A percentile compares a stretch with the other conserved stretches of the same genome.
phyloP scores from a whole-genome alignment of 2,888 invertebrate genomes.

The Brenthis ino region DNA sequence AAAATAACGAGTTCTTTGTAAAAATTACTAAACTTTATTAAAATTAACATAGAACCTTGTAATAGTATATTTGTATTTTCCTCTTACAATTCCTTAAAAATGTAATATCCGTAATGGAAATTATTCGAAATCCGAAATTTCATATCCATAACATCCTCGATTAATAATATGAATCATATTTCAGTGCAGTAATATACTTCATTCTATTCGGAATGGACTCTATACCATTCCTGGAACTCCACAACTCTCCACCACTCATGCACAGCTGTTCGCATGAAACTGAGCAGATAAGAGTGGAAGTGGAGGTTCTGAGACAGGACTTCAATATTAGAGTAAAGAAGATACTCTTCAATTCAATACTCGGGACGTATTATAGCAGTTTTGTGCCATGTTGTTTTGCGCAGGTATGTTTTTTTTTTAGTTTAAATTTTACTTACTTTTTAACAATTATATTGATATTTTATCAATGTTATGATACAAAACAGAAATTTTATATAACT shows the following conservation, averaged over 20 bases:
- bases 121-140: too few species aligned
- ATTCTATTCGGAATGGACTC: slow-evolving; percentile 91
- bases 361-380: slow-evolving; percentile 93
- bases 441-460: background rate
- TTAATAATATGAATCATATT: slow-evolving; percentile 44
- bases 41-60: too few species aligned
- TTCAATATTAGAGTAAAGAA: slow-evolving; percentile 95
- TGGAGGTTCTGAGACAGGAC: slow-evolving; percentile 91
- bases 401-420: slow-evolving; percentile 80
- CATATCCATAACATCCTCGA: too few species aligned
- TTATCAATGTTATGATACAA: too few species aligned
- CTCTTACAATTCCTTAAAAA: too few species aligned
- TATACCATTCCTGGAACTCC: slow-evolving; percentile 88
- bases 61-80: too few species aligned
- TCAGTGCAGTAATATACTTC: slow-evolving; percentile 88
- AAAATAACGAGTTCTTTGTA: too few species aligned
- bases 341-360: slow-evolving; percentile 91
- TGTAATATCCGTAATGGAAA: too few species aligned
- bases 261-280: slow-evolving; percentile 90
- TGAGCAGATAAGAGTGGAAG: slow-evolving; percentile 89
- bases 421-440: too few species aligned
- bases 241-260: slow-evolving; percentile 82
- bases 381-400: slow-evolving; percentile 95
- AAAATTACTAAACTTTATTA: too few species aligned
- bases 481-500: too few species aligned